phyloP scores from a whole-genome alignment of 2,797 vertebrate genomes.

The Dromococcyx pavoninus region DNA sequence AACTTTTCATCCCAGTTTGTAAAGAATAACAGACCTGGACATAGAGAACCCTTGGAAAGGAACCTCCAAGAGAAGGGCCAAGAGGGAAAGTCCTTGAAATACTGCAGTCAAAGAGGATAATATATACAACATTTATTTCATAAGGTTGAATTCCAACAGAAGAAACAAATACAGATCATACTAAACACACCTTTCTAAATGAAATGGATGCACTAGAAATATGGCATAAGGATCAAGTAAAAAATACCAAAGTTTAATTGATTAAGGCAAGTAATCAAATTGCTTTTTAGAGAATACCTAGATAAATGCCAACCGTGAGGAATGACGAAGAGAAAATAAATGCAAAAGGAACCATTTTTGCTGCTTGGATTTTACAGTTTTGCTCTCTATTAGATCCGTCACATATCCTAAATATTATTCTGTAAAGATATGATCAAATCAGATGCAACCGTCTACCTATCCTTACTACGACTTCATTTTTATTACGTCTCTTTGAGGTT shows the following conservation, averaged over 20 bases:
- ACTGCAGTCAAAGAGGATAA: conserved; percentile 49
- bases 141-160: conserved; percentile 43
- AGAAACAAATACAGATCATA: conserved; percentile 54
- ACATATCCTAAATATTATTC: neutral
- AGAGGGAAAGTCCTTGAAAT: conserved; percentile 52
- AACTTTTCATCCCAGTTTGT: neutral
- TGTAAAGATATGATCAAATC: neutral
- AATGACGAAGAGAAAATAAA: neutral
- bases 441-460: neutral
- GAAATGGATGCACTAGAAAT: conserved; percentile 26
- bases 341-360: neutral
- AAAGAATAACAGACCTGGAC: neutral
- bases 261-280: conserved; percentile 22
- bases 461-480: neutral
- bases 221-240: neutral
- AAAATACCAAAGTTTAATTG: conserved; percentile 5
- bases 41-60: conserved; percentile 45
- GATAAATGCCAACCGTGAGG: neutral
- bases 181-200: conserved; percentile 24
- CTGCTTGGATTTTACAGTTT: neutral
- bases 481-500: neutral
- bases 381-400: neutral
- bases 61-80: neutral
- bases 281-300: neutral
- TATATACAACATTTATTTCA: conserved; percentile 58